phyloP scores from a whole-genome alignment of 2,797 vertebrate species.

The Coregonus sp. region DNA sequence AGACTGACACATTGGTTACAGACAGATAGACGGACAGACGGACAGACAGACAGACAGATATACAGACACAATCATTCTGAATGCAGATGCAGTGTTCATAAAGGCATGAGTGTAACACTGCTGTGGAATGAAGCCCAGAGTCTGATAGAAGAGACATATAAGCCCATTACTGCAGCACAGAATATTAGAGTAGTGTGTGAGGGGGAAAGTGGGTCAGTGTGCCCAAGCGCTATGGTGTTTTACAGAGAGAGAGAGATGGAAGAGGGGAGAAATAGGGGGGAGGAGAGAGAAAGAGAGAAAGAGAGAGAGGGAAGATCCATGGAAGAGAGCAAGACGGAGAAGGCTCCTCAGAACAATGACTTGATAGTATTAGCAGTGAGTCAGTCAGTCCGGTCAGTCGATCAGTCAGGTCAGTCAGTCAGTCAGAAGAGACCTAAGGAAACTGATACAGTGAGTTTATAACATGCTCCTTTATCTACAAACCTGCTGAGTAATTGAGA shows the following conservation, averaged over 20 bases:
- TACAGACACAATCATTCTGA: neutral
- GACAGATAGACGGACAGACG: too few relatives aligned
- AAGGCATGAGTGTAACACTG: neutral
- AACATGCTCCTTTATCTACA: neutral
- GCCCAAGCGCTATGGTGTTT: neutral
- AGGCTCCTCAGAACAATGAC: neutral
- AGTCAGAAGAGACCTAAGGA: neutral
- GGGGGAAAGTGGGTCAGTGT: conserved; percentile 12
- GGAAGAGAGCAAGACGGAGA: neutral
- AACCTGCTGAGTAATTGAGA: neutral
- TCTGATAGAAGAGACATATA: neutral
- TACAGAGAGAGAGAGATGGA: conserved; percentile 2
- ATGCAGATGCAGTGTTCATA: neutral
- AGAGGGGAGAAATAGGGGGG: neutral
- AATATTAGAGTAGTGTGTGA: neutral
- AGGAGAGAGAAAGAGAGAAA: neutral
- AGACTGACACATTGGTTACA: too few relatives aligned
- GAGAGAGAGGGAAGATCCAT: neutral
- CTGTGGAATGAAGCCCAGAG: neutral
- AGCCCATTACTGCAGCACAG: conserved; percentile 4
- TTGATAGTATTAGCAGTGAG: neutral
- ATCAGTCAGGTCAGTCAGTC: too few relatives aligned
- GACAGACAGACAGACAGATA: too few relatives aligned
- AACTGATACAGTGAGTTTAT: neutral
- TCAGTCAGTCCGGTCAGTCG: too few relatives aligned